Evolutionary conservation across 2,888 invertebrate genomes (phyloP).

Genomic region (Mesorhabditis spiculigera): DNA sequence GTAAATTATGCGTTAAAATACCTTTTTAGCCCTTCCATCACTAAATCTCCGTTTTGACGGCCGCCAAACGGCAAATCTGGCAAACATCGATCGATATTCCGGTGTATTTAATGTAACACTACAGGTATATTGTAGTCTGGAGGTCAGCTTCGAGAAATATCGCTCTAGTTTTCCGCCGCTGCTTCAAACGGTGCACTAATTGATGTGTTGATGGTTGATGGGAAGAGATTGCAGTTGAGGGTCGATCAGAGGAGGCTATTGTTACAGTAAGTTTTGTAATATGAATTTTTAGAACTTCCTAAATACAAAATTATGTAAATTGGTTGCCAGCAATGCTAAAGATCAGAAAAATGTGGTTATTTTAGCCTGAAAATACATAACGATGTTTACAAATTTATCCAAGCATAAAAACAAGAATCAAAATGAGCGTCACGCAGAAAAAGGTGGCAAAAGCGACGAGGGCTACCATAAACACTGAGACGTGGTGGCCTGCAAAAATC

Average conservation of each 20-base stretch:
- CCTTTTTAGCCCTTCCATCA: neutral
- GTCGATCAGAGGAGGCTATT: slow-evolving; percentile 25
- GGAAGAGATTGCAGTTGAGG: slow-evolving; percentile 8
- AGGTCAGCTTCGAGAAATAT: neutral
- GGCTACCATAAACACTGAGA: slow-evolving; percentile 47
- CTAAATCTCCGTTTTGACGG: neutral
- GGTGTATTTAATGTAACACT: neutral
- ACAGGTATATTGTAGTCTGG: neutral
- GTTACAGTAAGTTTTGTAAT: slow-evolving; percentile 20
- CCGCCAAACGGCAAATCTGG: neutral
- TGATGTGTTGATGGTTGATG: slow-evolving; percentile 7
- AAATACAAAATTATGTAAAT: neutral
- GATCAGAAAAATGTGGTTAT: too few relatives aligned
- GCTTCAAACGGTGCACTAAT: slow-evolving; percentile 10
- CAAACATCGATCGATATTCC: neutral
- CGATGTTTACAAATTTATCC: slow-evolving; percentile 19
- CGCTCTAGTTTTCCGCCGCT: slow-evolving; percentile 9
- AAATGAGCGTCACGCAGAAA: slow-evolving; percentile 45
- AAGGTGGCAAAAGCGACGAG: slow-evolving; percentile 46
- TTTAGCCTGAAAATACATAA: too few relatives aligned
- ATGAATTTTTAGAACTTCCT: neutral
- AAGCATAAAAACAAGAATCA: slow-evolving; percentile 42
- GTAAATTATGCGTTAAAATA: too few relatives aligned
- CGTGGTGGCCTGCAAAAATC: slow-evolving; percentile 35
- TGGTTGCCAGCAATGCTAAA: neutral